Percentiles rank a stretch among this genome's conserved stretches.
Conservation (phyloP, 2,113 vertebrate genomes). For the Eubucco bourcierii region DNA sequence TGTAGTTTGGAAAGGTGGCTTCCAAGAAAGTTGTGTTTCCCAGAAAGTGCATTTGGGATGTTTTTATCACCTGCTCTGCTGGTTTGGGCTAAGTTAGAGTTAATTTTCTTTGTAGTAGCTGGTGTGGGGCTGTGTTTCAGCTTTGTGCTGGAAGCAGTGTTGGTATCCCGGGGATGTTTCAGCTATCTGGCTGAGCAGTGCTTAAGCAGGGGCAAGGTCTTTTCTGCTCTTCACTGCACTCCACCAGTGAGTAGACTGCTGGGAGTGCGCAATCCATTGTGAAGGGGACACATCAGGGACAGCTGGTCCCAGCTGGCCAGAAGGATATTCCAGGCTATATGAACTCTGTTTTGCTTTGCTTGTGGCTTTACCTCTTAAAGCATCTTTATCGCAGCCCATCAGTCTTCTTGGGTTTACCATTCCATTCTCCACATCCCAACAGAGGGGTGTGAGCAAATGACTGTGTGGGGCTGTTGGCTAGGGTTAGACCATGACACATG, state of each 20-base stretch:
- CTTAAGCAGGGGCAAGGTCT: not conserved
- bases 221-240: not conserved
- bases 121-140: not conserved
- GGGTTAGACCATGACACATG: not conserved
- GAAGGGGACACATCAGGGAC: not conserved
- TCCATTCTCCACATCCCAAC: not conserved
- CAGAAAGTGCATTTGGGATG: not conserved
- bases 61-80: not conserved
- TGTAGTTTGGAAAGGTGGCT: not conserved
- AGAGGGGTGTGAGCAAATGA: rapidly evolving
- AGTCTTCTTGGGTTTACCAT: not conserved
- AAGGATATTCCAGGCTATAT: rapidly evolving
- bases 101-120: not conserved
- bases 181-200: not conserved
- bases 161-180: not conserved
- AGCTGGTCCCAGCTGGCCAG: not conserved
- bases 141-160: not conserved
- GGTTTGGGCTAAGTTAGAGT: not conserved
- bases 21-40: not conserved
- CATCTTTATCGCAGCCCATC: not conserved
- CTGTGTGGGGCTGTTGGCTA: not conserved
- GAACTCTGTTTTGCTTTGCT: not conserved
- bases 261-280: not conserved
- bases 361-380: not conserved
- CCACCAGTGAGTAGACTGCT: not conserved